These are phyloP conservation scores for Microctonus hyperodae DNA, from an alignment of 2,888 invertebrate genomes.

Conservation along the genomic window DNA sequence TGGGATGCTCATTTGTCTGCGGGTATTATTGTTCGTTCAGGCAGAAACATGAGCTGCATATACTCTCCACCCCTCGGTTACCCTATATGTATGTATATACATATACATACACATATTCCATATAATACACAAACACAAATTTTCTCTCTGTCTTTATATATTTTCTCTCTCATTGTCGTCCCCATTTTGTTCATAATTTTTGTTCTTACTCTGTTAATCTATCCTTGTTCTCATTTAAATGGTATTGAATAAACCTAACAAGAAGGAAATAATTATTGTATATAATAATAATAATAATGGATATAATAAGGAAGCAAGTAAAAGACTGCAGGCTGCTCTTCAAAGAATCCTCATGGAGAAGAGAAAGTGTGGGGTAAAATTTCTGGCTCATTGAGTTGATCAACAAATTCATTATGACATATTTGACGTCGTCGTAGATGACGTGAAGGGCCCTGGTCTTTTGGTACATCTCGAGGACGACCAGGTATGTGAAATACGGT, in stretches of 20 bases:
- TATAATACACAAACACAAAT: constrained; percentile 17
- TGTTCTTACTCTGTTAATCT: constrained; percentile 1
- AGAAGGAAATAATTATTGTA: background rate
- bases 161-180: background rate
- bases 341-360: constrained; percentile 24
- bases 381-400: constrained; percentile 61
- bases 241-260: background rate
- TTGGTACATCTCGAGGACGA: constrained; percentile 36
- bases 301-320: background rate
- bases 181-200: constrained; percentile 5
- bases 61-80: constrained; percentile 41
- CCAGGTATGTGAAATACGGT: constrained; percentile 16
- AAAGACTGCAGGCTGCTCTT: constrained; percentile 8
- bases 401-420: constrained; percentile 60
- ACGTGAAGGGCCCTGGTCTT: constrained; percentile 44
- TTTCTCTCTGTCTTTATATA: constrained; percentile 37
- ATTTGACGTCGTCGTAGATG: constrained; percentile 54
- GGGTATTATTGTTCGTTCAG: constrained; percentile 61
- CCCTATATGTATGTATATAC: too few relatives aligned
- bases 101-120: background rate
- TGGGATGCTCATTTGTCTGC: constrained; percentile 64
- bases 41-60: constrained; percentile 60
- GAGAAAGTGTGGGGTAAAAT: constrained; percentile 47
- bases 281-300: constrained; percentile 5
- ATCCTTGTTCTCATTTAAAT: background rate